Conservation (phyloP, 1,140 invertebrate genomes). For the Gryon sp. region DNA sequence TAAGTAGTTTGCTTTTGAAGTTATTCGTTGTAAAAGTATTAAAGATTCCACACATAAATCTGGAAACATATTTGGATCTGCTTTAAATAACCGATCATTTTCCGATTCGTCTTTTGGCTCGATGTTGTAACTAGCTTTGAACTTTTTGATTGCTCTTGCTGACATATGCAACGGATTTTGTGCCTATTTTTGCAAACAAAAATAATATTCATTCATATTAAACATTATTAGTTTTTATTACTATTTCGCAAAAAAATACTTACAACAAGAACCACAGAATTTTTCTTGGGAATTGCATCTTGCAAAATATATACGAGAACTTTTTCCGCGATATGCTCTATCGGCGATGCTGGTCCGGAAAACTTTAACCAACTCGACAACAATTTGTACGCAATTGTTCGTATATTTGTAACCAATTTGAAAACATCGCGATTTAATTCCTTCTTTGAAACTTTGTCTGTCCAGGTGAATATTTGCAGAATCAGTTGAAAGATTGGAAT, state of each 20-base stretch:
- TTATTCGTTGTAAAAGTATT: slow-evolving; percentile 65
- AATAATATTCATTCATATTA: too few species aligned
- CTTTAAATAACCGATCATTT: slow-evolving; percentile 22
- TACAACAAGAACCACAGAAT: slow-evolving; percentile 29
- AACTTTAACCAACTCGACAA: slow-evolving; percentile 40
- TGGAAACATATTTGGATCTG: slow-evolving; percentile 39
- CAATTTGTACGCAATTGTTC: slow-evolving; percentile 33
- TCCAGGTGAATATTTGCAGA: slow-evolving; percentile 61
- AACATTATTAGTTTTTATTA: too few species aligned
- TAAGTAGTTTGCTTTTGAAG: slow-evolving; percentile 59
- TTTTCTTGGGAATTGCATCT: slow-evolving; percentile 40
- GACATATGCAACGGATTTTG: slow-evolving; percentile 69
- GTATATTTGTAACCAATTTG: slow-evolving; percentile 12
- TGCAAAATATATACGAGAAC: slow-evolving; percentile 44
- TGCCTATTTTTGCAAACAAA: slow-evolving; percentile 51
- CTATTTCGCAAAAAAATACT: neutral
- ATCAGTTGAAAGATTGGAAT: slow-evolving; percentile 62
- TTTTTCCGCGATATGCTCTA: slow-evolving; percentile 42
- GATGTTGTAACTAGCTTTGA: slow-evolving; percentile 31
- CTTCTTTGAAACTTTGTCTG: slow-evolving; percentile 30
- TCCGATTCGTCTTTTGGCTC: slow-evolving; percentile 23
- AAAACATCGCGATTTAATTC: slow-evolving; percentile 16
- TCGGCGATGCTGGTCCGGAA: slow-evolving; percentile 17
- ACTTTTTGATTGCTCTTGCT: slow-evolving; percentile 67
- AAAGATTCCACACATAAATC: slow-evolving; percentile 67